Conservation (phyloP, 2,888 invertebrate genomes). For the Meliscaeva auricollis region DNA sequence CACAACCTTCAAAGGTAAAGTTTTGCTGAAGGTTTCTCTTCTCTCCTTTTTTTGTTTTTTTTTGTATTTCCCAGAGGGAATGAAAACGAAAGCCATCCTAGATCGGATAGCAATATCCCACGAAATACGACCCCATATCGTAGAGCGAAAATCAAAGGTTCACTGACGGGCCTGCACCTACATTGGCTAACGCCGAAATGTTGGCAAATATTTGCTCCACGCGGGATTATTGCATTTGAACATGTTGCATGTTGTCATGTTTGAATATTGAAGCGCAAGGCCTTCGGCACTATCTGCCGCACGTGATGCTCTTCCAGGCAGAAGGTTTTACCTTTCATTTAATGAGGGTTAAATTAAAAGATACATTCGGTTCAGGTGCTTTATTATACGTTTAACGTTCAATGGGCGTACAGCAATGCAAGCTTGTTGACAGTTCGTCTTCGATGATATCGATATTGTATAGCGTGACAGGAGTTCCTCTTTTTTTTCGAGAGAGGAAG, state of each 20-base stretch:
- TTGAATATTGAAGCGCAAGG: slow-evolving; percentile 18
- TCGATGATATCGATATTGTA: slow-evolving; percentile 62
- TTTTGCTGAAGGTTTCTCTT: slow-evolving; percentile 7
- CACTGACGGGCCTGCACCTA: slow-evolving; percentile 41
- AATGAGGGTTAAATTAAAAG: neutral
- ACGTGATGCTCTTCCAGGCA: slow-evolving; percentile 2
- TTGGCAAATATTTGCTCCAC: slow-evolving; percentile 48
- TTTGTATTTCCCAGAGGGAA: neutral
- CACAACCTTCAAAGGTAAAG: slow-evolving; percentile 54
- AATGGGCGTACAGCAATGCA: slow-evolving; percentile 38
- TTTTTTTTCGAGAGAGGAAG: neutral
- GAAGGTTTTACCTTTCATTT: slow-evolving; percentile 15
- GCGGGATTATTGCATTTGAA: slow-evolving; percentile 20
- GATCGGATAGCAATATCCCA: slow-evolving; percentile 14
- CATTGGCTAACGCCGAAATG: slow-evolving; percentile 34
- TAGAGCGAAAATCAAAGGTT: slow-evolving; percentile 16
- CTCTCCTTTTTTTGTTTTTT: too few relatives aligned
- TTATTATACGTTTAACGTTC: slow-evolving; percentile 2
- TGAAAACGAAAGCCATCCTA: neutral
- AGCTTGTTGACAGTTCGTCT: slow-evolving; percentile 52
- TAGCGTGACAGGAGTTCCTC: slow-evolving; percentile 55
- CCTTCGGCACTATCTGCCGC: neutral
- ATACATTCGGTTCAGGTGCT: neutral
- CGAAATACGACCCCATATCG: neutral
- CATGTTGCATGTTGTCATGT: slow-evolving; percentile 35